These are phyloP conservation scores for Brachionus calyciflorus DNA, from an alignment of 1,140 invertebrate genomes.

Conservation along the genomic window DNA sequence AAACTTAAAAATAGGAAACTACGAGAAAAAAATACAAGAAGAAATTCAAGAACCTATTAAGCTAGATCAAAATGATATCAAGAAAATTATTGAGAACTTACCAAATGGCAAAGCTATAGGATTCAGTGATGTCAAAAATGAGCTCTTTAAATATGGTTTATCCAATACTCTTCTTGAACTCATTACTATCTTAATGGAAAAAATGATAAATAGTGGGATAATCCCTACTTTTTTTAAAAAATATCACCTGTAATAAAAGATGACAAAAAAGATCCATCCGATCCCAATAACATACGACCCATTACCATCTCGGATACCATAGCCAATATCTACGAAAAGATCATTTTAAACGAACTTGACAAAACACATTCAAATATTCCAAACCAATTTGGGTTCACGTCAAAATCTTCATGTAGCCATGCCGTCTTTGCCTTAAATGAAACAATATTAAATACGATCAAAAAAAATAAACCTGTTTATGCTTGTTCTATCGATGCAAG, in stretches of 20 bases:
- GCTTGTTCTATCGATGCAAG: neutral
- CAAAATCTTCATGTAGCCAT: too few species aligned
- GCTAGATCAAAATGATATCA: neutral
- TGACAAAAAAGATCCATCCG: neutral
- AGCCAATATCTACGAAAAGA: too few species aligned
- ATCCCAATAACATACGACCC: neutral
- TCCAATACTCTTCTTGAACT: neutral
- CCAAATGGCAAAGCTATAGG: neutral
- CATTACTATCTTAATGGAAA: neutral
- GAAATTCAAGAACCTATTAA: neutral
- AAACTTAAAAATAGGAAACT: neutral
- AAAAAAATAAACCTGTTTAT: neutral
- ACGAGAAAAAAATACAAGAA: constrained; percentile 5
- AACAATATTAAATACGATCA: too few species aligned
- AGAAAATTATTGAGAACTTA: neutral
- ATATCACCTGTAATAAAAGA: constrained; percentile 3
- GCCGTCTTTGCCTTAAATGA: too few species aligned
- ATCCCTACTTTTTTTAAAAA: neutral
- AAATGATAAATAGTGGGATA: neutral
- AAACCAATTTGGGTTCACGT: too few species aligned
- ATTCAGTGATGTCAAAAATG: neutral
- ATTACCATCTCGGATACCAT: neutral
- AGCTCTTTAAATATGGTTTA: neutral
- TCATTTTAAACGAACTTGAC: too few species aligned
- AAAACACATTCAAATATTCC: too few species aligned